Conservation (phyloP, 1,140 invertebrate species). For the Drosophila aff. region DNA sequence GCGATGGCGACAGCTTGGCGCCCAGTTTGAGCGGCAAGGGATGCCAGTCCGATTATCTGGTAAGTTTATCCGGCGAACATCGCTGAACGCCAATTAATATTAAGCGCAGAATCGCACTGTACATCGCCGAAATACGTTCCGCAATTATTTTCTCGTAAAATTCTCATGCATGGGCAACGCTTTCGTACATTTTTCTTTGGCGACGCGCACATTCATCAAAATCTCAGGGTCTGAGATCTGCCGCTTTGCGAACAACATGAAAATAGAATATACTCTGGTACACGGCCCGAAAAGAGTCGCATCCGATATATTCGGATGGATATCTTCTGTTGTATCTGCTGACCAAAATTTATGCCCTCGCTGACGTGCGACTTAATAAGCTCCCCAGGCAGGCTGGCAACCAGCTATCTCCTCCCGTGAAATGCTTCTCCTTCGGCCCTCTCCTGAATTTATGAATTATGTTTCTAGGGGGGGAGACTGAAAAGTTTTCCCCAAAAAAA, state of each 20-base stretch:
- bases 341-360: conserved; percentile 73
- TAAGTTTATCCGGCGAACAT: conserved; percentile 57
- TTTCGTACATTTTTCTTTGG: conserved; percentile 81
- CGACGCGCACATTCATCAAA: conserved; percentile 82
- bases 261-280: conserved; percentile 68
- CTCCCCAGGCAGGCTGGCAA: conserved; percentile 11
- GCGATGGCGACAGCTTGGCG: conserved; percentile 76
- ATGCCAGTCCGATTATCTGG: conserved; percentile 83
- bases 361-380: conserved; percentile 82
- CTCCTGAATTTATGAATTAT: conserved; percentile 71
- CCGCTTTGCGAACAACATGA: conserved; percentile 51
- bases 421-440: neutral
- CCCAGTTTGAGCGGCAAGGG: conserved; percentile 76
- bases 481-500: conserved; percentile 13
- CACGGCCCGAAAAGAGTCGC: conserved; percentile 21
- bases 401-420: neutral
- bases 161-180: conserved; percentile 79
- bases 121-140: conserved; percentile 59
- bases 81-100: conserved; percentile 76
- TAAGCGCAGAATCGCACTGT: conserved; percentile 28
- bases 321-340: conserved; percentile 45
- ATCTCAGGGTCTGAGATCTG: conserved; percentile 60
- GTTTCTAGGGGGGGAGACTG: conserved; percentile 2
- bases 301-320: conserved; percentile 26
- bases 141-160: conserved; percentile 84